Evolutionary conservation across 2,797 vertebrate species (phyloP), one percentile per base, ranked within the genome.

Genomic region (Bryconaethiops microstoma): DNA sequence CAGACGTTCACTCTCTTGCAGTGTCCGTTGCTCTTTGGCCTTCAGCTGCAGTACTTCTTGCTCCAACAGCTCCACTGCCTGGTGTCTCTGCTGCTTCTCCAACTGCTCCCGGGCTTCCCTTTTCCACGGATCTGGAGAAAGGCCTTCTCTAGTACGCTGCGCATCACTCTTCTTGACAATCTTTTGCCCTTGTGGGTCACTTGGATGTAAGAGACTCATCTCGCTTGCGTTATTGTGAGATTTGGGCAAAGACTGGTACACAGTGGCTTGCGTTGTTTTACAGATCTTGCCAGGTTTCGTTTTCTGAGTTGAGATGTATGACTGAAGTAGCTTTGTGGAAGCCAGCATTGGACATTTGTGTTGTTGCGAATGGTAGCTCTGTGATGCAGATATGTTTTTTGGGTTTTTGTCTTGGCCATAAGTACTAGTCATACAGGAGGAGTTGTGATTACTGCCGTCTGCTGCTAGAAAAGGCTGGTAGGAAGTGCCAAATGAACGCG

Each of bases 121-220:
- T 78, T 94, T 95, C 96, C 96, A 96, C 0, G 95, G 96, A 74
- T 95, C 95, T 3, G 95, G 94, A 29, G 94, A 95, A 74, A 94
- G 91, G 74, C 94, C 95, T 21, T 94, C 93, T 1, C 92, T 90
- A 0, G 94, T 91, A 8, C 91, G 85, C 57, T 93, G 86, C 17
- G 92, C 94, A 81, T 95, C 93, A 77, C 92, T 94, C 86, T 93
- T 93, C 72, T 93, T 86, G 7, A 90, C 94, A 76, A 92, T 87
- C 83, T 88, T 92, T 77, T 93, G 92, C 52, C 88, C 80, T 78
- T 96, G 94, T 13, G 91, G 88, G 0, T 87, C 86, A 62, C 91
- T 90, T 0, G 92, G 92, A 88, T 91, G 88, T 16, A 92, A 89
- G 50, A 93, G 93, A 55, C 95, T 86, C 74, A 96, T 95, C 76